Evolutionary conservation across 2,888 invertebrate genomes (phyloP), one percentile per base, ranked within the genome.

Genomic region (Arge pagana): DNA sequence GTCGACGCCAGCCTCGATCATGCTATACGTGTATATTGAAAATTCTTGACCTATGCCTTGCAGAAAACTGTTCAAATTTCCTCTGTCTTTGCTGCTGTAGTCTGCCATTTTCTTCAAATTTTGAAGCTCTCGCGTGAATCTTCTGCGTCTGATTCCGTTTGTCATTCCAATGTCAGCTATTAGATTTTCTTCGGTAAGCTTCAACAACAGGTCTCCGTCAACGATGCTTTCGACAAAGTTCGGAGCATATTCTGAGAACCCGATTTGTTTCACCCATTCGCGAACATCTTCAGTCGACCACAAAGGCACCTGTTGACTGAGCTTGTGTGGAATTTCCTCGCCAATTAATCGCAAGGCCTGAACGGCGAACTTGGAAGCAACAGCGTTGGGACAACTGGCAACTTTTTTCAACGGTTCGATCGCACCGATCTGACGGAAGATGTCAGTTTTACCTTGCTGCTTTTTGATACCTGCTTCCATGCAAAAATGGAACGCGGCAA

Each of bases 381-480:
- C 91, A 4, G 97, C 96, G 77, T 97, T 97, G 0, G 98, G 97
- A 75, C 96, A 96, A 70, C 96, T 95, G 6, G 98, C 98, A 0
- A 97, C 94, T 70, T 89, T 91, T 74, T 97, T 98, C 65, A 99
- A 80, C 0, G 96, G 91, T 66, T 95, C 94, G 57, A 98, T 90
- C 1, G 96, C 97, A 48, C 93, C 94, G 61, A 99, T 97, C 77
- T 95, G 93, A 55, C 88, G 83, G 74, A 97, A 96, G 68, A 96
- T 90, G 75, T 89, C 88, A 0, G 93, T 92, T 58, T 93, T 92
- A 3, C 91, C 91, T 76, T 94, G 94, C 65, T 90, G 89, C 66
- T 95, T 92, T 76, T 98, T 98, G 50, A 99, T 97, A 28, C 94
- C 94, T 8, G 98, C 97, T 78, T 99, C 99, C 96, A 99, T 96